Conservation (phyloP, 2,797 vertebrate species). For the Gambusia yucatana region DNA sequence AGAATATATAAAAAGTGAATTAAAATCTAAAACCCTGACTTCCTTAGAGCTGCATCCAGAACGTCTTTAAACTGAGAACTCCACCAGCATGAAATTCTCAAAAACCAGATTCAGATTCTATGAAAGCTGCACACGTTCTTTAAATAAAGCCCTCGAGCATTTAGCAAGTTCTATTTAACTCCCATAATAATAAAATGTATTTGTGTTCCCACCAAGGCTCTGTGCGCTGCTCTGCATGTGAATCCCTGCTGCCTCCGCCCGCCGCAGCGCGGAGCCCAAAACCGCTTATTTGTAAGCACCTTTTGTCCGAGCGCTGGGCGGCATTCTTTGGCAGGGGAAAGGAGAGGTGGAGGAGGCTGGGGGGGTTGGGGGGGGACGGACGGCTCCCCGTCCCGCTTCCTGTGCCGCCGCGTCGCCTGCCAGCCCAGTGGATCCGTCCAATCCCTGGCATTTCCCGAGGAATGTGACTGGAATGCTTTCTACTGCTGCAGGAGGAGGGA, state of each 20-base stretch:
- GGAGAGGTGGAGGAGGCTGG: constrained; percentile 16
- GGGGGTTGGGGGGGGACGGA: constrained; percentile 18
- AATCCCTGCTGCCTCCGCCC: constrained; percentile 8
- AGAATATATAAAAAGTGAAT: not conserved
- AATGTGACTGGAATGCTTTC: constrained; percentile 72
- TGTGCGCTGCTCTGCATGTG: not conserved
- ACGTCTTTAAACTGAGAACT: not conserved
- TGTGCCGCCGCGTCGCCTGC: constrained; percentile 38
- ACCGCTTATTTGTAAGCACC: constrained; percentile 40
- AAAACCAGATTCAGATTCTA: not conserved
- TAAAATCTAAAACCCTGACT: not conserved
- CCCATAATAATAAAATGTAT: not conserved
- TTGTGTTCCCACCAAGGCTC: not conserved
- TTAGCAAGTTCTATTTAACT: not conserved
- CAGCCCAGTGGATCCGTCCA: constrained; percentile 43
- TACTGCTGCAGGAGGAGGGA: constrained; percentile 16
- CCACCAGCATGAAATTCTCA: not conserved
- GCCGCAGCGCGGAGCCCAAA: constrained; percentile 41
- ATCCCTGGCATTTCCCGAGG: constrained; percentile 61
- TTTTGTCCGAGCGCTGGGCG: constrained; percentile 43
- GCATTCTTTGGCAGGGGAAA: constrained; percentile 74
- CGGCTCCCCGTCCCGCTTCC: constrained; percentile 51
- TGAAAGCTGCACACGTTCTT: not conserved
- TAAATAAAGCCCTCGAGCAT: not conserved
- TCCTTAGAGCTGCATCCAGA: not conserved